Base-by-base conservation (phyloP, 2,113 vertebrate genomes). In the Chunga burmeisteri region DNA sequence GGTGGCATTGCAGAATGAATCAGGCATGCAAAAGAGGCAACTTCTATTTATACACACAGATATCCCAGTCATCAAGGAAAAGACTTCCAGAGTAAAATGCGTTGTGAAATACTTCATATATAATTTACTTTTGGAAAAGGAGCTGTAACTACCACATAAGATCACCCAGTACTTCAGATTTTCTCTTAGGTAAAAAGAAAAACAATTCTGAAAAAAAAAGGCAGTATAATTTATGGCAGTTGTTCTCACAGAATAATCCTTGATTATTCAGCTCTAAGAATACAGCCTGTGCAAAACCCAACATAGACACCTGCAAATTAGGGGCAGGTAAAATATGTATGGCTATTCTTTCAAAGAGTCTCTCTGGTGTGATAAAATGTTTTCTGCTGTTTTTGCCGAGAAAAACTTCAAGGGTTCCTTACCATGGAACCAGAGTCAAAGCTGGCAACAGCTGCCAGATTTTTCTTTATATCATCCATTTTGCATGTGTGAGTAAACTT, bases 1-100 rank as follows among this genome's bases (percentile, higher is more conserved):
- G 86, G 83, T 97, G 94, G 25, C 86, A 92, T 72, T 94, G 94
- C 72, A 86, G 77, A 96, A 93, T 94, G 83, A 94, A 94, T 82
- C 62, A 83, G 67, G 42, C 42, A 73, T 75, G 36, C 47, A 81
- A 88, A 94, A 67, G 56, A 72, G 49, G 61, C 21, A 65, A 38
- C 56, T 84, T 84, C 56, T 89, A 53, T 96, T 93, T 91, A 91
- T 91, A 72, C 16, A 58, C 18, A 49, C 13, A 66, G 53, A 71
- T 56, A 91, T 38, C 68, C 36, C 21, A 32, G 25, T 84, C 81
- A 91, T 89, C 44, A 91, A 65, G 50, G 44, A 61, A 89, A 92
- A 89, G 15, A 89, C 49, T 25, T 93, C 18, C 40, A 53, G 68
- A 86, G 44, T 72, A 89, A 91, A 92, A 68, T 62, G 65, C 61